Base-by-base conservation (phyloP, 2,888 invertebrate genomes). In the Caenorhabditis zanzibari region DNA sequence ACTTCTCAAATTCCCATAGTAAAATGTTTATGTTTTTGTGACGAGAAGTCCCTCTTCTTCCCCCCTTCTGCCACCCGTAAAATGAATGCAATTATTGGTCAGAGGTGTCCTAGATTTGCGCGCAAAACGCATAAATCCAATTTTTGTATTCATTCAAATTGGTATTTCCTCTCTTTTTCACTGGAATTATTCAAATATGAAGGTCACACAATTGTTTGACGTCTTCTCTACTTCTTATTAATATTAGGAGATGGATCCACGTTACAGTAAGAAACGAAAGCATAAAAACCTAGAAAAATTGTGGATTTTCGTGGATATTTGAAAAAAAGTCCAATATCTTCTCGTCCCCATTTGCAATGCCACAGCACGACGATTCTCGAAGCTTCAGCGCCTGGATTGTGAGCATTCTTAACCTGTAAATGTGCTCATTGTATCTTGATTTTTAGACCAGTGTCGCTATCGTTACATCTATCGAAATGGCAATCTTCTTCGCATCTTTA, bases 71-170 rank as follows among this genome's bases (percentile, higher is more conserved):
- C 41, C 41, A 26, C 22, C 69, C 66, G 66, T 44, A 59, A 47
- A 72, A 72, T 72, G 72, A 59, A 59, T 59, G 72, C 59, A 72
- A 72, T 72, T 72, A 61, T 61, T 72, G 58, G 63, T 63, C 63
- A 63, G 28, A 71, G 56, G 72, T 72, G 72, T 72, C 72, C 72
- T 59, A 72, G 72, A 72, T 72, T 59, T 72, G 72, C 52, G 54
- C 54, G 56, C 56, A 16, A 58, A 47, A 47, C 59, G 59, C 72
- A 72, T 72, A 72, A 72, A 72, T 72, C 72, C 72, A 72, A 72
- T 72, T 59, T 72, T 72, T 72, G 72, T 61, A 59, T 72, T 32
- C 44, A 59, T 59, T 58, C 59, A 47, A 72, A 61, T 59, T 71
- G 72, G 66, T 52, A 52, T 66, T 26, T n/a, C 47, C 44, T 44